Evolutionary conservation across 2,888 invertebrate genomes (phyloP).

Genomic region (Galerucella pusilla): DNA sequence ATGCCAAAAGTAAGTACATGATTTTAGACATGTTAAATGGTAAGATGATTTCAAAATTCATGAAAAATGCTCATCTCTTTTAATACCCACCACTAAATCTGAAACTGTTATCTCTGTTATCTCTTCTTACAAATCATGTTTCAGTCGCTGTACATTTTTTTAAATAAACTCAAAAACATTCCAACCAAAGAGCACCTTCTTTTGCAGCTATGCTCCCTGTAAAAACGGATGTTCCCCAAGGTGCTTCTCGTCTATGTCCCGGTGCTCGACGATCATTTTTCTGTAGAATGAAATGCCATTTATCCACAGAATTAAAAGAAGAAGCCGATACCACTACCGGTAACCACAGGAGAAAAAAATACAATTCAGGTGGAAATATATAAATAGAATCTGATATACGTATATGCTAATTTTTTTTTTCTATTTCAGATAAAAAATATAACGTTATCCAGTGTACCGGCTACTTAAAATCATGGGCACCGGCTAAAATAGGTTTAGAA

Average conservation of each 20-base stretch:
- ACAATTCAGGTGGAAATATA: constrained; percentile 65
- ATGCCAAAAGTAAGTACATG: constrained; percentile 85
- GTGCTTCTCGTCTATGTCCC: constrained; percentile 80
- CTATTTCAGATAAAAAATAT: constrained; percentile 79
- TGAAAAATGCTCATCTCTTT: too few relatives aligned
- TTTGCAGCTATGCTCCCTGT: constrained; percentile 88
- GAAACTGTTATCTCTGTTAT: too few relatives aligned
- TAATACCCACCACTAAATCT: too few relatives aligned
- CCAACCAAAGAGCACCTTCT: background rate
- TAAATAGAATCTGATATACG: too few relatives aligned
- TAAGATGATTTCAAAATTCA: background rate
- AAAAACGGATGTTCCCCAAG: constrained; percentile 84
- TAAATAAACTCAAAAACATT: background rate
- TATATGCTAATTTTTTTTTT: background rate
- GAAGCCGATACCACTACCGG: constrained; percentile 74
- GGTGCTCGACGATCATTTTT: constrained; percentile 93
- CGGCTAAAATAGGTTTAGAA: constrained; percentile 79
- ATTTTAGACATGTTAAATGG: background rate
- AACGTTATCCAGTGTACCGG: constrained; percentile 93
- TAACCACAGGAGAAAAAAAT: constrained; percentile 75
- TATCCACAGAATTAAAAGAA: constrained; percentile 75
- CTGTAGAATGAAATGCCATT: constrained; percentile 90
- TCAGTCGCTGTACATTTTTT: too few relatives aligned
- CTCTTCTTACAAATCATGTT: too few relatives aligned
- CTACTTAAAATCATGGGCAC: constrained; percentile 92